These are phyloP conservation scores for Drosophila bifasciata DNA, from an alignment of 1,140 invertebrate genomes.

Conservation along the genomic window DNA sequence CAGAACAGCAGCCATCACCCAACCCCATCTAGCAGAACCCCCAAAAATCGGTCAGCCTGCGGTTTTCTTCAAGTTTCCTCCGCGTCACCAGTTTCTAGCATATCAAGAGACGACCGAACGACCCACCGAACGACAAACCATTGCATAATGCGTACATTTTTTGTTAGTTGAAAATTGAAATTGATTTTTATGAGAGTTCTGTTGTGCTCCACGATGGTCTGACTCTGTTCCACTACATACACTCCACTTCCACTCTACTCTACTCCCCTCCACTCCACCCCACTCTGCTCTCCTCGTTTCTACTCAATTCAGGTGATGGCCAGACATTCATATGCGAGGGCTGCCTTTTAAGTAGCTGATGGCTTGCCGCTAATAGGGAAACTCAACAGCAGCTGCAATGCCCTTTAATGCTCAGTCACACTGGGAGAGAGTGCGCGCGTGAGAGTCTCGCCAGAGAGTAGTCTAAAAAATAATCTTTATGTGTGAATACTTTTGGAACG, in stretches of 20 bases:
- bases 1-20: not conserved
- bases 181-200: constrained; percentile 59
- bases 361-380: too few species aligned
- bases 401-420: too few species aligned
- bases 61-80: constrained; percentile 63
- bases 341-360: too few species aligned
- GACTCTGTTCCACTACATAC: not conserved
- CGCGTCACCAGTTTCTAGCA: constrained; percentile 4
- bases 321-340: not conserved
- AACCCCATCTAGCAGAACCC: constrained; percentile 6
- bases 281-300: not conserved
- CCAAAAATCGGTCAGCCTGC: constrained; percentile 53
- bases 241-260: not conserved
- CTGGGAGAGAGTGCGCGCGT: not conserved
- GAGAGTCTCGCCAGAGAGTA: not conserved
- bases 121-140: not conserved
- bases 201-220: too few species aligned
- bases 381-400: too few species aligned
- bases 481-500: too few species aligned
- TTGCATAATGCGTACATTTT: constrained; percentile 53
- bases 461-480: too few species aligned
- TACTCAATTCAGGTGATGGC: constrained; percentile 10
- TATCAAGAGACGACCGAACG: constrained; percentile 8
- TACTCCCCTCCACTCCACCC: not conserved
- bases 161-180: constrained; percentile 58